Evolutionary conservation across 2,888 invertebrate genomes (phyloP), one percentile per base, ranked within the genome.

Genomic region (Mythimna impura): DNA sequence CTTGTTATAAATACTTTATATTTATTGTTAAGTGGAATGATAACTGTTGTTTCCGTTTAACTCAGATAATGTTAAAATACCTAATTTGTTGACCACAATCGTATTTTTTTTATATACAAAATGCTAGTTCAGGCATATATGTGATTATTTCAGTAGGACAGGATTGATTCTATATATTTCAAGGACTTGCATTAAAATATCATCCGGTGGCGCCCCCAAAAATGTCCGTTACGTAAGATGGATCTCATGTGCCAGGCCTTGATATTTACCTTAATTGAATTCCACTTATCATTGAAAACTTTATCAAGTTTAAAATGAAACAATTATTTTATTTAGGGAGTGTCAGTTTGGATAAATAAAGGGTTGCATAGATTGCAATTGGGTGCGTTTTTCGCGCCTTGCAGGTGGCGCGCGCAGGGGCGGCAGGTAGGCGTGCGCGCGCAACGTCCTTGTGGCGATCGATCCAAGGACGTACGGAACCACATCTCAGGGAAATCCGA

Each of bases 401-500:
- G 40, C 65, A 55, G 72, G 69, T 71, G 84, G 84, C 87, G 87
- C 84, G 84, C 83, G 76, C 80, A 83, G 73, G 71, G 5, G 0
- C 30, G 8, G 22, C 30, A 25, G n/a, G 0, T 66, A 71, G 30
- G 68, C 81, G 17, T 94, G 95, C 94, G 95, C 94, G 94, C 94
- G 94, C 91, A 84, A 55, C 92, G 94, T 94, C 95, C 95, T 95
- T 94, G 91, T 84, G 40, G 54, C 76, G 78, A 95, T 95, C 93
- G 95, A 95, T 94, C 95, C 94, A 94, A 95, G 95, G 95, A 94
- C 95, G 89, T 30, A 50, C 43, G 70, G 74, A 80, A 64, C 78
- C 69, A 71, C 50, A 58, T 67, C 69, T 69, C 20, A 76, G 83
- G 36, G 14, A 22, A 22, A 12, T 61, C 84, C 76, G 77, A 79